Percentiles rank a stretch among this genome's conserved stretches.
phyloP scores from a whole-genome alignment of 2,113 vertebrate species.

The Lasiurus borealis region DNA sequence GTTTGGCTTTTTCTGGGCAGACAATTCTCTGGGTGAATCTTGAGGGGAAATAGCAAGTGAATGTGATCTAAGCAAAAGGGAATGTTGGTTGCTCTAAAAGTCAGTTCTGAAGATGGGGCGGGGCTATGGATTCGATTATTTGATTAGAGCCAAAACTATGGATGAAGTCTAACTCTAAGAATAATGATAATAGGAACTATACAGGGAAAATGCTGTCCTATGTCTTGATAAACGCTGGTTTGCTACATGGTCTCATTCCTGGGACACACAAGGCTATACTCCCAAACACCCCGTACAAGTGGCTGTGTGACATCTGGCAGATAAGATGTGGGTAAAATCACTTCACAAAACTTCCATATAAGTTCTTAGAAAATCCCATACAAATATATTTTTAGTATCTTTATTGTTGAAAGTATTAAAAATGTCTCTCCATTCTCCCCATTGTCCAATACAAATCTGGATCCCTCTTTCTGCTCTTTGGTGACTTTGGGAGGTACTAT shows the following conservation, averaged over 20 bases:
- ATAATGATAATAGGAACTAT: background rate
- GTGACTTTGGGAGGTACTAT: background rate
- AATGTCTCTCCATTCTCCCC: too few species aligned
- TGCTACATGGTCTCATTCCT: background rate
- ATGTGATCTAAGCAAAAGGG: too few species aligned
- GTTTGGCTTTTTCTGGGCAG: too few species aligned
- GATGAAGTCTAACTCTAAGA: background rate
- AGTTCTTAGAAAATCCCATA: background rate
- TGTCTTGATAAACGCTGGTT: background rate
- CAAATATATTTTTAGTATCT: too few species aligned
- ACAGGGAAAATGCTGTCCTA: background rate
- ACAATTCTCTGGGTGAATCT: too few species aligned
- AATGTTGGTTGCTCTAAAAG: too few species aligned
- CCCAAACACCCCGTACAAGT: background rate
- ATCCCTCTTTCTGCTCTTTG: background rate
- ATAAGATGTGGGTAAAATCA: background rate
- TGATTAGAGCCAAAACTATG: too few species aligned
- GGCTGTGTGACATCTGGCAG: background rate
- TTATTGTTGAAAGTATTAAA: too few species aligned
- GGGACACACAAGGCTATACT: too few species aligned
- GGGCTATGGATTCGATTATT: too few species aligned
- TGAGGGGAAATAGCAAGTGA: too few species aligned
- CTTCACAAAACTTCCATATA: background rate
- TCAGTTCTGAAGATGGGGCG: too few species aligned
- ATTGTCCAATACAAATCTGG: background rate